These are phyloP conservation scores for Heterocephalus glaber DNA, from an alignment of 2,113 vertebrate genomes.

Conservation along the genomic window DNA sequence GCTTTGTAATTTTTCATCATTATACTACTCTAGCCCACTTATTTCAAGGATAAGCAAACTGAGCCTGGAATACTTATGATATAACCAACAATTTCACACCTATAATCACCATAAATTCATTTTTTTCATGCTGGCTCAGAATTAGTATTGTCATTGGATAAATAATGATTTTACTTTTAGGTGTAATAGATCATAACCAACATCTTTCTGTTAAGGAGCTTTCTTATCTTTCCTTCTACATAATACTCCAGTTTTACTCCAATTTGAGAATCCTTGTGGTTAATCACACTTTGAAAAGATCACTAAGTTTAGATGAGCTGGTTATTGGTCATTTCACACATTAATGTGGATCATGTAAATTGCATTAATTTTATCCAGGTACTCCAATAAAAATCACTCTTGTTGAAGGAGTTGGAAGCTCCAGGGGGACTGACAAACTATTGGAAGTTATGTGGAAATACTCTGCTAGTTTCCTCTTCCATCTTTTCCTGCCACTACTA, in stretches of 20 bases:
- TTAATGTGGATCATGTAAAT: constrained; percentile 11
- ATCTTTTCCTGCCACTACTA: not conserved
- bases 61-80: not conserved
- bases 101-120: not conserved
- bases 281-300: constrained; percentile 19
- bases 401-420: not conserved
- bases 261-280: not conserved
- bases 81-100: not conserved
- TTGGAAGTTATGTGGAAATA: not conserved
- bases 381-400: not conserved
- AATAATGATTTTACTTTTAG: constrained; percentile 17
- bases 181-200: not conserved
- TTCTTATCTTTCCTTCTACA: not conserved
- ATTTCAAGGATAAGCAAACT: not conserved
- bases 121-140: not conserved
- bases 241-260: not conserved
- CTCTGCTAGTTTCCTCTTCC: not conserved
- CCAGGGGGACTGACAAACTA: not conserved
- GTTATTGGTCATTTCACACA: not conserved
- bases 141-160: not conserved
- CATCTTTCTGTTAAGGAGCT: not conserved
- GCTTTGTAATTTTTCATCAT: not conserved
- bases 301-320: not conserved
- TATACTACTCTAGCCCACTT: not conserved
- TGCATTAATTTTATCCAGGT: not conserved